Conservation (phyloP, 2,797 vertebrate genomes). For the Babyrousa celebensis region DNA sequence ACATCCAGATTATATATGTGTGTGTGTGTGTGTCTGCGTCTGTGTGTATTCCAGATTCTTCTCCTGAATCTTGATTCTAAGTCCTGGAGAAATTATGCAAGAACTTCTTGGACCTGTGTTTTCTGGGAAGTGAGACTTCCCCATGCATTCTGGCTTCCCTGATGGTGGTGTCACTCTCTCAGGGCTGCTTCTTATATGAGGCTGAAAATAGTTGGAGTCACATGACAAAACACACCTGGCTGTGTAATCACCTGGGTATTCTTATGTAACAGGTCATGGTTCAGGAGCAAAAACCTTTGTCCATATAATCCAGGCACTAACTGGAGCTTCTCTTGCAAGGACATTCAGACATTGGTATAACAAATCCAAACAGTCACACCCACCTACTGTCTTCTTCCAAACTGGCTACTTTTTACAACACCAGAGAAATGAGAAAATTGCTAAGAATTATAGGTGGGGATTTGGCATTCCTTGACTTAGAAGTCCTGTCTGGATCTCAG, state of each 20-base stretch:
- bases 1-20: too few species aligned
- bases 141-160: fast-evolving
- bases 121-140: conserved; percentile 34
- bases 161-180: too few species aligned
- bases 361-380: background rate
- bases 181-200: background rate
- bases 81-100: background rate
- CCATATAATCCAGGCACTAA: background rate
- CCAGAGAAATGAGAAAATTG: background rate
- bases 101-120: background rate
- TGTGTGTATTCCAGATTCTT: background rate
- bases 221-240: conserved; percentile 64
- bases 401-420: background rate
- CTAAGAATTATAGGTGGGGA: background rate
- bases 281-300: conserved; percentile 43
- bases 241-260: background rate
- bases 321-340: background rate
- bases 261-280: background rate
- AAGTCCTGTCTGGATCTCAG: background rate
- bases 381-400: background rate
- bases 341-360: conserved; percentile 28
- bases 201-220: conserved; percentile 65
- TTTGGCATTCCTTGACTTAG: background rate
- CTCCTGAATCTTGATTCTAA: background rate
- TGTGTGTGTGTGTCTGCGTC: too few species aligned